A percentile compares a stretch with the other conserved stretches of the same genome.
phyloP scores from a whole-genome alignment of 2,797 vertebrate species.

The Myotis vivesi region DNA sequence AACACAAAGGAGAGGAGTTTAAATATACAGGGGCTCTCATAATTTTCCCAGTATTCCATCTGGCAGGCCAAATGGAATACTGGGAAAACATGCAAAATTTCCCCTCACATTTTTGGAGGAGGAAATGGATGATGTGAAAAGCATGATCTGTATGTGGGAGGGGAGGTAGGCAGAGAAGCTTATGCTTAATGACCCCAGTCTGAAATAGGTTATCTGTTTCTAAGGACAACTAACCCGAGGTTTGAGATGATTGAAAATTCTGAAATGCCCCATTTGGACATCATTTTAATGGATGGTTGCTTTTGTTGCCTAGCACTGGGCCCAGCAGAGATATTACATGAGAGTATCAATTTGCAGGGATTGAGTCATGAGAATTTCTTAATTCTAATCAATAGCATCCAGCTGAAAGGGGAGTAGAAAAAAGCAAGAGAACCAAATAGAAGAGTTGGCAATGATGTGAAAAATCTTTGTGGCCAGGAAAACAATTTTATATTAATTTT shows the following conservation, averaged over 20 bases:
- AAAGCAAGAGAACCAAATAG: constrained; percentile 9
- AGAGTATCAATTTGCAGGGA: constrained; percentile 52
- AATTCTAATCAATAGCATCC: constrained; percentile 25
- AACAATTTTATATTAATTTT: constrained; percentile 40
- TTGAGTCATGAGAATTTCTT: constrained; percentile 47
- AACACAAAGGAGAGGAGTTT: too few relatives aligned
- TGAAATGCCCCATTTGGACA: constrained; percentile 41
- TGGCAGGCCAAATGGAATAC: background rate
- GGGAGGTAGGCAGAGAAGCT: background rate
- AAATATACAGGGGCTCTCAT: too few relatives aligned
- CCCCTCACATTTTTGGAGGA: background rate
- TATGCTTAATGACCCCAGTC: background rate
- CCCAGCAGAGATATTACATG: constrained; percentile 25
- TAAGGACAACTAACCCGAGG: constrained; percentile 34
- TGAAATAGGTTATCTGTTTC: constrained; percentile 52
- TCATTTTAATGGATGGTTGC: constrained; percentile 60
- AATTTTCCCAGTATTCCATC: background rate
- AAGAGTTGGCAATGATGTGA: background rate
- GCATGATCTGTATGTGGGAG: background rate
- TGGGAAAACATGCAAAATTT: constrained; percentile 6
- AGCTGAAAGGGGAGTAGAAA: background rate
- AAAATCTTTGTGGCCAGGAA: background rate
- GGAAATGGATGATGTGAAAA: constrained; percentile 3
- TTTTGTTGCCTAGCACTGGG: constrained; percentile 58
- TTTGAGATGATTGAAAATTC: constrained; percentile 60